Evolutionary conservation across 2,797 vertebrate species (phyloP).

Genomic region (Dallia pectoralis): DNA sequence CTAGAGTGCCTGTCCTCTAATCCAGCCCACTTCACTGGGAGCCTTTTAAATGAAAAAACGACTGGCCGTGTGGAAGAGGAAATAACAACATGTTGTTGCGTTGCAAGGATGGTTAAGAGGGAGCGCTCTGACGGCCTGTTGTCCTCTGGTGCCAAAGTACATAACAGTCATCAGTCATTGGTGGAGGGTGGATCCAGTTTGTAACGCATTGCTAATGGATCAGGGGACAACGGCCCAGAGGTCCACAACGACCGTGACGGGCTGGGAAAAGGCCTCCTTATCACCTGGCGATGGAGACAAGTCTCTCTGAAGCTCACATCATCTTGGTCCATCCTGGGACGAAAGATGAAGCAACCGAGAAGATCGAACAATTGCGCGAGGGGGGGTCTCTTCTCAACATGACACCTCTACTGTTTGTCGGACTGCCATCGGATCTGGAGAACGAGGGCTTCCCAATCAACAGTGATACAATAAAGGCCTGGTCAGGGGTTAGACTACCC

Average conservation of each 20-base stretch:
- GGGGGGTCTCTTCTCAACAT: background rate
- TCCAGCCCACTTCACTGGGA: background rate
- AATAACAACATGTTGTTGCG: background rate
- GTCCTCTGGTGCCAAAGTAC: background rate
- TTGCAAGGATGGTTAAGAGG: background rate
- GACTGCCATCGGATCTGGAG: background rate
- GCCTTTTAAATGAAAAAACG: background rate
- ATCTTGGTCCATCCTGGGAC: too few relatives aligned
- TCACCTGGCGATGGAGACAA: too few relatives aligned
- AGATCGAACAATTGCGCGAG: background rate
- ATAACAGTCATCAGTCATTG: too few relatives aligned
- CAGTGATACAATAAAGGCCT: slow-evolving; percentile 5
- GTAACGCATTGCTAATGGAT: too few relatives aligned
- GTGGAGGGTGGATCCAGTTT: background rate
- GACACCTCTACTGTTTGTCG: slow-evolving; percentile 16
- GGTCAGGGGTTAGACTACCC: background rate
- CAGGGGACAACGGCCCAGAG: too few relatives aligned
- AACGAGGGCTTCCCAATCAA: background rate
- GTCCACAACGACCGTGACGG: too few relatives aligned
- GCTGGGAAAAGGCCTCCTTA: too few relatives aligned
- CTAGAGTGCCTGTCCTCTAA: background rate
- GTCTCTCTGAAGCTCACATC: too few relatives aligned
- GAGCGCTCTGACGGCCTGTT: background rate
- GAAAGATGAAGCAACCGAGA: background rate
- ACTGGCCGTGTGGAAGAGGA: background rate